phyloP scores from a whole-genome alignment of 2,888 invertebrate species.

The Pollenia angustigena region DNA sequence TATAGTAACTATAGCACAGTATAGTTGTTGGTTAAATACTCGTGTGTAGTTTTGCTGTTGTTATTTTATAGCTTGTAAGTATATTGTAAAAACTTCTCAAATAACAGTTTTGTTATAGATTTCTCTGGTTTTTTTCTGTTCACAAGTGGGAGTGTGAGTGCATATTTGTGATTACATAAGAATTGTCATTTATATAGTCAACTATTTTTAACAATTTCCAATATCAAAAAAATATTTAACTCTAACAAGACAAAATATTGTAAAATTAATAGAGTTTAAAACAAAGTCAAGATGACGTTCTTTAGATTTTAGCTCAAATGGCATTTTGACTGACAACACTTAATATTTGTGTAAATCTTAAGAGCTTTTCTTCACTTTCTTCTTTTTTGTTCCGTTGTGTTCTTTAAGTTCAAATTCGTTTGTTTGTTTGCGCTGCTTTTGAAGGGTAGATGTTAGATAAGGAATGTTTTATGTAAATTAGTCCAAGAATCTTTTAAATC shows the following conservation, averaged over 20 bases:
- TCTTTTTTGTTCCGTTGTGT: neutral
- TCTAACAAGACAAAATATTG: neutral
- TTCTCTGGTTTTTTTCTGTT: neutral
- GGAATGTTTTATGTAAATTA: neutral
- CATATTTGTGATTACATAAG: neutral
- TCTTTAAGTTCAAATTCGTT: neutral
- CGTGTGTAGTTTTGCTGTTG: neutral
- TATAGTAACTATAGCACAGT: neutral
- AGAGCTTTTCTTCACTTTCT: neutral
- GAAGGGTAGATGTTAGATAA: neutral
- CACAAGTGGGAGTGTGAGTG: neutral
- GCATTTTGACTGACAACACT: slow-evolving; percentile 43
- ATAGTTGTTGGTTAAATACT: neutral
- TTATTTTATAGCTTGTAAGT: slow-evolving; percentile 52
- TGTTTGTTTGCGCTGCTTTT: neutral
- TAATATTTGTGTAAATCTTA: slow-evolving; percentile 28
- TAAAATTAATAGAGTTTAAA: slow-evolving; percentile 4
- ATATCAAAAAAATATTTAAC: slow-evolving; percentile 4
- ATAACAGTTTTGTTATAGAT: slow-evolving; percentile 6
- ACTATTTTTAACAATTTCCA: slow-evolving; percentile 20
- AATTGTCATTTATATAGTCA: neutral
- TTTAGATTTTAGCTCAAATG: slow-evolving; percentile 18
- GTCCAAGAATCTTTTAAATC: too few relatives aligned
- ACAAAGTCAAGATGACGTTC: slow-evolving; percentile 11
- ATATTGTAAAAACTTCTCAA: slow-evolving; percentile 51